phyloP scores from a whole-genome alignment of 1,140 invertebrate species.

The Mycetomoellerius zeteki region DNA sequence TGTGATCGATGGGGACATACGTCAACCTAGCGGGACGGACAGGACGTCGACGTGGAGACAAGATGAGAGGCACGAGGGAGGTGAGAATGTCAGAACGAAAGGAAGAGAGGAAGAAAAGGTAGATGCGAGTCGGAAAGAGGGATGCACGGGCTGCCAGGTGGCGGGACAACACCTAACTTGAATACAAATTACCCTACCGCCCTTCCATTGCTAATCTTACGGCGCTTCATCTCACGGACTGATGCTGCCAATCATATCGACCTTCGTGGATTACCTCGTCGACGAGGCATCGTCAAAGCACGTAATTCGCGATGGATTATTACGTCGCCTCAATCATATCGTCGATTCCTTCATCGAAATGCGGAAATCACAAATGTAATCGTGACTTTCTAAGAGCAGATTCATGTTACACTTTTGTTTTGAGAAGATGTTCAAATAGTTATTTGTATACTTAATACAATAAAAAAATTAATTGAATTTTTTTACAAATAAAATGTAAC shows the following conservation, averaged over 20 bases:
- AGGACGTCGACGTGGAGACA: conserved; percentile 68
- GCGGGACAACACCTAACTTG: conserved; percentile 80
- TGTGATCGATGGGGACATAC: conserved; percentile 80
- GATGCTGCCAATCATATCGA: conserved; percentile 76
- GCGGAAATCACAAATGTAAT: conserved; percentile 54
- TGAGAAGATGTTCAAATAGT: background rate
- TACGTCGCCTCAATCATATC: conserved; percentile 65
- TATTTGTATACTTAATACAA: background rate
- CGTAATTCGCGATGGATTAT: conserved; percentile 76
- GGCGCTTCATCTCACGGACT: conserved; percentile 69
- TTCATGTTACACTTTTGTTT: background rate
- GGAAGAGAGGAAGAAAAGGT: conserved; percentile 65
- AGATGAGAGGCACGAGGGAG: conserved; percentile 72
- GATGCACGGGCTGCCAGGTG: conserved; percentile 74
- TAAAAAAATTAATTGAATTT: background rate
- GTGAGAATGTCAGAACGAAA: conserved; percentile 68
- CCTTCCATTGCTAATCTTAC: conserved; percentile 71
- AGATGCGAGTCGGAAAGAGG: conserved; percentile 39
- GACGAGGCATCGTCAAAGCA: conserved; percentile 58
- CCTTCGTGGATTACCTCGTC: conserved; percentile 73
- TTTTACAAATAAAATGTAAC: background rate
- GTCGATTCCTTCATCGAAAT: conserved; percentile 24
- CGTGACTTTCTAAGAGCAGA: background rate
- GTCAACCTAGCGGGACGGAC: conserved; percentile 74
- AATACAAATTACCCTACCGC: conserved; percentile 79